phyloP scores from a whole-genome alignment of 2,888 invertebrate species.

The Drosophila neutralis region DNA sequence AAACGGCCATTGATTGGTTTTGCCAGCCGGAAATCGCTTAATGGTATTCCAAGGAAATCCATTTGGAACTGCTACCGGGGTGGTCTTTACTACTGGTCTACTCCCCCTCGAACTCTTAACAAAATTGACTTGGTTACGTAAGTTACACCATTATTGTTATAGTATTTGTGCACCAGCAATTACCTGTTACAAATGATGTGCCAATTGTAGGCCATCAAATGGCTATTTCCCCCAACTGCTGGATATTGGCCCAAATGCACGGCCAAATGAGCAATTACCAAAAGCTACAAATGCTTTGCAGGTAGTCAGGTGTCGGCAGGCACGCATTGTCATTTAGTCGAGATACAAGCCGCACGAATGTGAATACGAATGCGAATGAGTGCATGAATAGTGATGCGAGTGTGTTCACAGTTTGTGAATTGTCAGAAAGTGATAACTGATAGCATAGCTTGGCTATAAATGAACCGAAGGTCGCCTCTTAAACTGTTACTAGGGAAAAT shows the following conservation, averaged over 20 bases:
- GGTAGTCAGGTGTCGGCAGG: conserved; percentile 66
- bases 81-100: conserved; percentile 21
- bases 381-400: conserved; percentile 19
- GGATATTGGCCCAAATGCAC: conserved; percentile 22
- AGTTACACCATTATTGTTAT: conserved; percentile 24
- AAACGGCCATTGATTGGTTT: conserved; percentile 53
- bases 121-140: conserved; percentile 44
- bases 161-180: conserved; percentile 29
- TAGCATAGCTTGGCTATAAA: no score
- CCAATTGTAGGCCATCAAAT: conserved; percentile 64
- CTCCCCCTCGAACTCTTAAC: neutral
- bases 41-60: conserved; percentile 56
- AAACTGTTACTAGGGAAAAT: neutral
- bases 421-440: neutral
- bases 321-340: conserved; percentile 71
- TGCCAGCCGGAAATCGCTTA: conserved; percentile 61
- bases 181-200: conserved; percentile 67
- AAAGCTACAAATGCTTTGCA: conserved; percentile 56
- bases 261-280: conserved; percentile 65
- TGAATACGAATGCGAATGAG: conserved; percentile 10
- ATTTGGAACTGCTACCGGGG: conserved; percentile 16
- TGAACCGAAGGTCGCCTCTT: no score
- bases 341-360: conserved; percentile 32
- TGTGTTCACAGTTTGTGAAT: conserved; percentile 1
- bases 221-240: conserved; percentile 1